A percentile compares a stretch with the other conserved stretches of the same genome.
phyloP scores from a whole-genome alignment of 2,797 vertebrate species.

The Brachymystax lenok region DNA sequence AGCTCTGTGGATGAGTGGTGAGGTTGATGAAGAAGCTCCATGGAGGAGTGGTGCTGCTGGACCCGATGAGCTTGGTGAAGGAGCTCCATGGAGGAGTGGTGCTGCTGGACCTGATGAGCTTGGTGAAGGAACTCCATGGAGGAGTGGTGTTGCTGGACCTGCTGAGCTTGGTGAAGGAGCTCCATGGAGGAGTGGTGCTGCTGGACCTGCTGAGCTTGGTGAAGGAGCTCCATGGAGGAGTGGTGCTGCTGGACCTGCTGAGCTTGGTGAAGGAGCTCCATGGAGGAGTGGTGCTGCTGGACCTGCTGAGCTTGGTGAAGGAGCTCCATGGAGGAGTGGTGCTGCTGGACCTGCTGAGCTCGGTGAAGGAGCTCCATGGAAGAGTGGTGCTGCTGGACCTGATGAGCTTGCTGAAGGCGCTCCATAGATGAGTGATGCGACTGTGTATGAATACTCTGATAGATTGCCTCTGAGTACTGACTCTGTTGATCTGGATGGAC shows the following conservation, averaged over 20 bases:
- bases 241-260: slow-evolving; percentile 48
- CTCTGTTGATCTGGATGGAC: slow-evolving; percentile 54
- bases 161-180: too few species aligned
- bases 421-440: slow-evolving; percentile 63
- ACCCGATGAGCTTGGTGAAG: too few species aligned
- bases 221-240: slow-evolving; percentile 55
- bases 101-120: too few species aligned
- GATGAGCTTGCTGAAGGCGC: slow-evolving; percentile 34
- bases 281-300: slow-evolving; percentile 69
- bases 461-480: slow-evolving; percentile 66
- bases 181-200: too few species aligned
- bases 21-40: slow-evolving; percentile 45
- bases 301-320: slow-evolving; percentile 44
- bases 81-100: too few species aligned
- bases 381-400: slow-evolving; percentile 19
- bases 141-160: too few species aligned
- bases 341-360: not conserved
- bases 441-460: slow-evolving; percentile 65
- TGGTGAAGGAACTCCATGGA: too few species aligned
- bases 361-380: slow-evolving; percentile 57
- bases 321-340: too few species aligned
- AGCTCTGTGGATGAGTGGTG: slow-evolving; percentile 67
- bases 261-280: slow-evolving; percentile 39
- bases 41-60: too few species aligned
- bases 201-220: too few species aligned